phyloP scores from a whole-genome alignment of 2,797 vertebrate genomes.

The Glyptemys insculpta region DNA sequence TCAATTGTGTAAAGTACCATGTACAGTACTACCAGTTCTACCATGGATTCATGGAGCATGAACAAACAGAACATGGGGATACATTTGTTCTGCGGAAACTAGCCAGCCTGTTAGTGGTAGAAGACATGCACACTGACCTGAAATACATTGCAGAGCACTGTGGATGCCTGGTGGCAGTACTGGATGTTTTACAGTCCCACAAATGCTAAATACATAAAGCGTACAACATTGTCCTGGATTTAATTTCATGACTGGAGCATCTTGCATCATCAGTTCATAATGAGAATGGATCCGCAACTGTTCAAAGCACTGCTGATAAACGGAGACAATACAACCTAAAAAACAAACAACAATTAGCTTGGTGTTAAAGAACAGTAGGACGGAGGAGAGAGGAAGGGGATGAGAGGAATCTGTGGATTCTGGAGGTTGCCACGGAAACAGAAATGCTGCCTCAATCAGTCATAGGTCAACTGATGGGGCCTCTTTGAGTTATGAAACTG shows the following conservation, averaged over 20 bases:
- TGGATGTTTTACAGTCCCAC: neutral
- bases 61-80: neutral
- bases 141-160: neutral
- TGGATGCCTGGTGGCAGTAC: neutral
- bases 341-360: neutral
- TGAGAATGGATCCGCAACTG: neutral
- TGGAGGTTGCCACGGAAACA: slow-evolving; percentile 83
- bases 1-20: neutral
- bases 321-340: neutral
- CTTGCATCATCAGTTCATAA: neutral
- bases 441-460: slow-evolving; percentile 81
- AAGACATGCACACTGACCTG: neutral
- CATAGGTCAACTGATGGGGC: slow-evolving; percentile 77
- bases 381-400: slow-evolving; percentile 61
- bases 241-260: neutral
- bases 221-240: neutral
- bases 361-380: neutral
- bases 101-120: neutral
- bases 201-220: neutral
- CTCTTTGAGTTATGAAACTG: neutral
- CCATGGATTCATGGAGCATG: neutral
- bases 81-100: neutral
- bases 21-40: neutral
- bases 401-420: slow-evolving; percentile 79
- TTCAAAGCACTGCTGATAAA: neutral